Evolutionary conservation across 2,113 vertebrate genomes (phyloP).

Genomic region (Bathybates hornii): DNA sequence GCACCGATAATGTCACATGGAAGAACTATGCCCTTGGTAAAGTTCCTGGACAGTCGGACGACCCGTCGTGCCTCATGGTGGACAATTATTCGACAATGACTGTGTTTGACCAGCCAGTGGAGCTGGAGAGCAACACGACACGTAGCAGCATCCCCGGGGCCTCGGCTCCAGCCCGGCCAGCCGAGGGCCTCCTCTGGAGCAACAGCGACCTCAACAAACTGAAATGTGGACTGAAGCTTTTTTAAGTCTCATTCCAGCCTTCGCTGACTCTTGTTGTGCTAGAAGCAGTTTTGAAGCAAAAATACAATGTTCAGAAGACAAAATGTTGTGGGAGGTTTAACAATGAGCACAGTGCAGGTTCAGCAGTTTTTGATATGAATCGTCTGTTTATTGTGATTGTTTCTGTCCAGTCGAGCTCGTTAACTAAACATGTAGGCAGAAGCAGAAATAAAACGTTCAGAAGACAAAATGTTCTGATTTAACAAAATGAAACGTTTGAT

Average conservation of each 20-base stretch:
- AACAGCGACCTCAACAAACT: constrained; percentile 64
- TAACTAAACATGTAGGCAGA: not conserved
- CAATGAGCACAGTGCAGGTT: not conserved
- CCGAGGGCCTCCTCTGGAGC: constrained; percentile 66
- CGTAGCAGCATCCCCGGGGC: not conserved
- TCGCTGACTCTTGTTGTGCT: not conserved
- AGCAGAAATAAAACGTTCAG: not conserved
- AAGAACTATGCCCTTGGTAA: constrained; percentile 82
- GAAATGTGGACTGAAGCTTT: constrained; percentile 71
- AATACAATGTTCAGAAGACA: not conserved
- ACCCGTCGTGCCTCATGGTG: constrained; percentile 83
- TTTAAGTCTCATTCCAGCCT: constrained; percentile 29
- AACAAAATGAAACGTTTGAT: not conserved
- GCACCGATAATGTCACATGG: constrained; percentile 81
- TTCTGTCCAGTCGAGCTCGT: not conserved
- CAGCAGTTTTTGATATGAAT: not conserved
- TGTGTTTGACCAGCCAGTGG: constrained; percentile 83
- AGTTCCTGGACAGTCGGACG: constrained; percentile 86
- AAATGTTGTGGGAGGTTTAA: not conserved
- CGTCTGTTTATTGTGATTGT: not conserved
- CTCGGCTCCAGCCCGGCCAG: not conserved
- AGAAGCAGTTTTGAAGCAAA: not conserved
- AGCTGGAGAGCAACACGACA: constrained; percentile 51
- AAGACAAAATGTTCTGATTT: not conserved
- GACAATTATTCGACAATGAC: constrained; percentile 83